These are phyloP conservation scores for Rachycentron canadum DNA, from an alignment of 2,797 vertebrate genomes.

Conservation along the genomic window DNA sequence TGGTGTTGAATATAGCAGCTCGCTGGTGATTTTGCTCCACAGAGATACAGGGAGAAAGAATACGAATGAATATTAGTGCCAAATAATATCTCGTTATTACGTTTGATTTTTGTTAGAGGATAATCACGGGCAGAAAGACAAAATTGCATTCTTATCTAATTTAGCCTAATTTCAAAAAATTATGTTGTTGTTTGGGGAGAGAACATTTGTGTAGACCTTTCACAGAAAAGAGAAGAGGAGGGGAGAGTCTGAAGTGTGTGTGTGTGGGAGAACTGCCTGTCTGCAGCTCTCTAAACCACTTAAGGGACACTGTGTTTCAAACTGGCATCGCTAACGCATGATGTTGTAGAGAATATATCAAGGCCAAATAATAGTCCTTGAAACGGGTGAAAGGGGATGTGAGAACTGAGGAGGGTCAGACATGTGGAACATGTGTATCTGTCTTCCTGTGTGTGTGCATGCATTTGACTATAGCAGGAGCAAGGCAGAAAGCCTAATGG, in stretches of 20 bases:
- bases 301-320: slow-evolving; percentile 76
- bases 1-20: slow-evolving; percentile 66
- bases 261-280: slow-evolving; percentile 43
- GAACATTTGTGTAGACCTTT: slow-evolving; percentile 49
- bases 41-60: slow-evolving; percentile 24
- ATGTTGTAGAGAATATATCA: slow-evolving; percentile 79
- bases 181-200: slow-evolving; percentile 58
- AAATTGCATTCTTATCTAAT: slow-evolving; percentile 69
- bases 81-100: slow-evolving; percentile 69
- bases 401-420: slow-evolving; percentile 77
- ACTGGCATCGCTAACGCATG: slow-evolving; percentile 77
- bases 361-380: slow-evolving; percentile 80
- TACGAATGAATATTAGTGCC: slow-evolving; percentile 33
- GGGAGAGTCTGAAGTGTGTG: slow-evolving; percentile 32
- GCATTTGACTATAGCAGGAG: slow-evolving; percentile 76
- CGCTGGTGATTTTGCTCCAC: slow-evolving; percentile 60
- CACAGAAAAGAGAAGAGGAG: slow-evolving; percentile 16
- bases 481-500: slow-evolving; percentile 87
- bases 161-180: slow-evolving; percentile 61
- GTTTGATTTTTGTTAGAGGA: slow-evolving; percentile 62
- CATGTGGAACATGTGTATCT: slow-evolving; percentile 77
- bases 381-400: slow-evolving; percentile 77
- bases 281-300: slow-evolving; percentile 75
- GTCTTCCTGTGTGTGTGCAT: slow-evolving; percentile 53
- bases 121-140: slow-evolving; percentile 59